phyloP scores from a whole-genome alignment of 2,888 invertebrate genomes.

The Drosophila niveifrons region DNA sequence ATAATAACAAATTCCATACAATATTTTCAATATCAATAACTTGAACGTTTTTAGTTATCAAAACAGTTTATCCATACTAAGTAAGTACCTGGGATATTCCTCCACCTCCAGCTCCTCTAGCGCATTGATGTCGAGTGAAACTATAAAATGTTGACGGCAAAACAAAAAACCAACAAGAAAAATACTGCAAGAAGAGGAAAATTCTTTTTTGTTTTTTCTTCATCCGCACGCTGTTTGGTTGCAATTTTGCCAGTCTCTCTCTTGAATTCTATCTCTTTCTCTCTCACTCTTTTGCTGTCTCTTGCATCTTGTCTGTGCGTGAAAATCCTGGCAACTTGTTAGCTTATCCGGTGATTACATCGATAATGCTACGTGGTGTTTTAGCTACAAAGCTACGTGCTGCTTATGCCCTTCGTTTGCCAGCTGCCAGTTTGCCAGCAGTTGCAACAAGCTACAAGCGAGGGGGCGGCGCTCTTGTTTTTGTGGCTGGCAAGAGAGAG shows the following conservation, averaged over 20 bases:
- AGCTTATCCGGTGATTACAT: slow-evolving; percentile 86
- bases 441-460: slow-evolving; percentile 26
- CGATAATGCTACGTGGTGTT: slow-evolving; percentile 84
- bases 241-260: slow-evolving; percentile 6
- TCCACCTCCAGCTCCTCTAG: neutral
- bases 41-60: slow-evolving; percentile 71
- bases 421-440: slow-evolving; percentile 2
- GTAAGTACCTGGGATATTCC: slow-evolving; percentile 49
- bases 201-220: slow-evolving; percentile 42
- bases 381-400: slow-evolving; percentile 77
- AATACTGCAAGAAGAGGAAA: slow-evolving; percentile 5
- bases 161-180: neutral
- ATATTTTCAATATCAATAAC: slow-evolving; percentile 76
- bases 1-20: slow-evolving; percentile 47
- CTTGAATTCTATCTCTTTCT: neutral
- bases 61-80: slow-evolving; percentile 76
- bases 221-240: slow-evolving; percentile 51
- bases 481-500: slow-evolving; percentile 7
- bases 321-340: slow-evolving; percentile 85
- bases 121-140: slow-evolving; percentile 29
- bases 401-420: slow-evolving; percentile 53
- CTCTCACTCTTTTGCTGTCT: neutral
- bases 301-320: slow-evolving; percentile 52
- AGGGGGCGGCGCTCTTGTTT: slow-evolving; percentile 13
- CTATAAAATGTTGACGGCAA: slow-evolving; percentile 58